Base-by-base conservation (phyloP, 2,888 invertebrate species). In the Agrypnus murinus region DNA sequence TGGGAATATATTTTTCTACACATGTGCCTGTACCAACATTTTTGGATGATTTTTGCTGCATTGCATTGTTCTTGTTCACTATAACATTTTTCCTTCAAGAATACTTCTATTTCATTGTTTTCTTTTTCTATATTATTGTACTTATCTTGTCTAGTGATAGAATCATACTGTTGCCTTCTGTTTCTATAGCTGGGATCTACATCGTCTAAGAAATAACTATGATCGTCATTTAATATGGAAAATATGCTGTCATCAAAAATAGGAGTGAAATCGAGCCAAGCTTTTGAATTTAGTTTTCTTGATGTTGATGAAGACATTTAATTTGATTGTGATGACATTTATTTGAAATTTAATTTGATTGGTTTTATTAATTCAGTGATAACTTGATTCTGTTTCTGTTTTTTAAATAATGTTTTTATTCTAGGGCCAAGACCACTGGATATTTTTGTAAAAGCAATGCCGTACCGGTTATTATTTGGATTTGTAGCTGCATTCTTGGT, bases 361-460 rank as follows among this genome's bases (percentile, higher is more conserved):
- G 5, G 5, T 5, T 5, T 25, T 25, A 25, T 25, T 25, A 5
- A 25, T 25, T 25, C 25, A 25, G 5, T 2, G 25, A 25, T 25
- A 25, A 25, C 5, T 2, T 25, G 25, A 25, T 25, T 25, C 5
- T 25, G 5, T 25, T 3, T 25, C n/a, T n/a, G n/a, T n/a, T 4
- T 15, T 45, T 45, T 46, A 46, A 40, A 2, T 40, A 12, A 40
- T 7, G 7, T 40, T 38, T 34, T 36, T 55, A 17, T 6, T 58
- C 19, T 55, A 10, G 97, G 98, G 2, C 94, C 96, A 0, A 89
- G 92, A 66, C 99, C 99, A 0, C 89, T 99, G 86, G 91, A 95
- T 65, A 88, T 98, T 46, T 98, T 94, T 87, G 84, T 98, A 7
- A 92, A 91, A 79, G 97, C 97, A 0, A 94, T 95, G 83, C 98